phyloP scores from a whole-genome alignment of 2,888 invertebrate species.

The Crossocerus cetratus region DNA sequence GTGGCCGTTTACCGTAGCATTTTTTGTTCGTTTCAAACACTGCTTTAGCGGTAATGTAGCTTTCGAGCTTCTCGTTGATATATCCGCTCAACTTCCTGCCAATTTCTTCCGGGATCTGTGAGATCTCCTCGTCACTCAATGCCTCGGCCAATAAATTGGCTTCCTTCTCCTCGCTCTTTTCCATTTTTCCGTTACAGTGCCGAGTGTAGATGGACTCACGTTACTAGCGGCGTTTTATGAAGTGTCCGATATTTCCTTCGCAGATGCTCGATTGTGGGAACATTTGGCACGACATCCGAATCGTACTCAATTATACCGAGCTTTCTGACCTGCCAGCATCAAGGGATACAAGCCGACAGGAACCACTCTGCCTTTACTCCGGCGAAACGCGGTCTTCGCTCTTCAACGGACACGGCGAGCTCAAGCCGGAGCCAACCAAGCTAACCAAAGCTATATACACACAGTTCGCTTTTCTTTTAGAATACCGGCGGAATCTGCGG shows the following conservation, averaged over 20 bases:
- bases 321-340: too few relatives aligned
- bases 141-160: slow-evolving; percentile 75
- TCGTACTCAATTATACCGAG: background rate
- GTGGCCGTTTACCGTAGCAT: slow-evolving; percentile 79
- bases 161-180: slow-evolving; percentile 74
- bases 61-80: slow-evolving; percentile 82
- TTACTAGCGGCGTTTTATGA: slow-evolving; percentile 13
- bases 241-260: background rate
- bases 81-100: slow-evolving; percentile 82
- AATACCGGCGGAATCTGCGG: too few relatives aligned
- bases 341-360: too few relatives aligned
- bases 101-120: slow-evolving; percentile 78
- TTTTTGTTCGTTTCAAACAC: slow-evolving; percentile 83
- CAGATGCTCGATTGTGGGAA: slow-evolving; percentile 14
- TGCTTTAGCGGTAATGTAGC: slow-evolving; percentile 86
- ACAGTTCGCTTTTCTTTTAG: too few relatives aligned
- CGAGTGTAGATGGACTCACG: background rate
- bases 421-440: too few relatives aligned
- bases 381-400: too few relatives aligned
- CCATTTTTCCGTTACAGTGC: slow-evolving; percentile 49
- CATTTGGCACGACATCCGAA: slow-evolving; percentile 39
- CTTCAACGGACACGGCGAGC: too few relatives aligned
- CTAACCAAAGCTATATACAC: too few relatives aligned
- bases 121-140: slow-evolving; percentile 79
- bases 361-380: too few relatives aligned